phyloP scores from a whole-genome alignment of 2,888 invertebrate species.

The Adela reaumurella region DNA sequence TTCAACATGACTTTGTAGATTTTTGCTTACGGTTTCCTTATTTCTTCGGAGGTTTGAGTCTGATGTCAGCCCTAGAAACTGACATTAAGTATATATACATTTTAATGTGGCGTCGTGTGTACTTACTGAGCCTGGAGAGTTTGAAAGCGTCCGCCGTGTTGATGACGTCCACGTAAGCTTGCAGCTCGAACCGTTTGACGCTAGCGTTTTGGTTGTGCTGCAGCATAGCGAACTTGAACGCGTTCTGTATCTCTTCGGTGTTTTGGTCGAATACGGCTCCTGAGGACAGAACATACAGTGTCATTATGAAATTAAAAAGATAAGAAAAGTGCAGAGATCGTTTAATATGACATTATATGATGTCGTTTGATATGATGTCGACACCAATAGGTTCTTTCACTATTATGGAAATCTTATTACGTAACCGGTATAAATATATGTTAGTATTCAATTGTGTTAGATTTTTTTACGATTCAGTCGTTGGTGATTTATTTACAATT shows the following conservation, averaged over 20 bases:
- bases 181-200: constrained; percentile 71
- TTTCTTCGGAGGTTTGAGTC: too few relatives aligned
- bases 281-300: constrained; percentile 34
- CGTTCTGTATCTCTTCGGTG: constrained; percentile 81
- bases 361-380: neutral
- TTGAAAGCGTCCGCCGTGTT: constrained; percentile 91
- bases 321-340: neutral
- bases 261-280: constrained; percentile 89
- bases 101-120: constrained; percentile 5
- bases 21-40: too few relatives aligned
- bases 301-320: constrained; percentile 5
- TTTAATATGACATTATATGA: neutral
- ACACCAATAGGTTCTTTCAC: neutral
- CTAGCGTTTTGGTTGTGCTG: constrained; percentile 73
- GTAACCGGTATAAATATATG: too few relatives aligned
- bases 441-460: too few relatives aligned
- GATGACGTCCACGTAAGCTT: constrained; percentile 83
- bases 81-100: too few relatives aligned
- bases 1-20: too few relatives aligned
- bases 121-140: constrained; percentile 85
- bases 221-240: constrained; percentile 80
- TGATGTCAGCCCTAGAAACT: too few relatives aligned
- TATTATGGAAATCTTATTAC: neutral
- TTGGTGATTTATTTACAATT: too few relatives aligned
- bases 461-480: too few relatives aligned